These are phyloP conservation scores for Trichosurus vulpecula DNA, from an alignment of 2,797 vertebrate species.

Conservation along the genomic window DNA sequence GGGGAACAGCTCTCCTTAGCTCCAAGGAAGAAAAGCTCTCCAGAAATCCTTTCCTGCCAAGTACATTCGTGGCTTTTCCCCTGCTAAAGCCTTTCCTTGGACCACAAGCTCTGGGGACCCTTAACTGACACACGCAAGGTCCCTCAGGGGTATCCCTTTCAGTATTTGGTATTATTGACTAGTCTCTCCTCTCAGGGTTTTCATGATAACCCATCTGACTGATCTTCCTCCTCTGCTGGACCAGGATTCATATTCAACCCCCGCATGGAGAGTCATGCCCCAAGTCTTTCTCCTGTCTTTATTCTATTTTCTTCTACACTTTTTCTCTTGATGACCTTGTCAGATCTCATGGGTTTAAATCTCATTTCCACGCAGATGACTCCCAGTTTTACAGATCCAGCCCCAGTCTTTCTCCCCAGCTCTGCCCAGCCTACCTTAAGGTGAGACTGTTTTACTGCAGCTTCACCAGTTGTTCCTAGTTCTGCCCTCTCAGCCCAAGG, in stretches of 20 bases:
- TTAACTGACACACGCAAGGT: neutral
- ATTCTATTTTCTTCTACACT: neutral
- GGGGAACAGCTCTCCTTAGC: neutral
- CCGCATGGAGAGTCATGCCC: neutral
- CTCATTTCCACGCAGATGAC: neutral
- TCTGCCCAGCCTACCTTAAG: neutral
- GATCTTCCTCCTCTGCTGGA: neutral
- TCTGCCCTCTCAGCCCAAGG: neutral
- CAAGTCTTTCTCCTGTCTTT: neutral
- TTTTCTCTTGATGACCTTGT: neutral
- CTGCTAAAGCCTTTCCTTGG: neutral
- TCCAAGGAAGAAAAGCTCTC: neutral
- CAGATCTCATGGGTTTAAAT: neutral
- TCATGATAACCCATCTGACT: neutral
- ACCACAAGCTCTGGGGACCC: neutral
- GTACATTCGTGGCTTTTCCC: neutral
- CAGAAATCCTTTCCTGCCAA: neutral
- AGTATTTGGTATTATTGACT: neutral
- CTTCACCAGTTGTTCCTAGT: neutral
- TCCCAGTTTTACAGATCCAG: neutral
- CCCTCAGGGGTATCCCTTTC: neutral
- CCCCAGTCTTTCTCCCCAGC: neutral
- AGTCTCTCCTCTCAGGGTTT: neutral
- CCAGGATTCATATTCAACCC: neutral
- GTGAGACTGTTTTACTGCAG: neutral